Evolutionary conservation across 2,797 vertebrate genomes (phyloP), one percentile per base, ranked within the genome.

Genomic region (Falco cherrug): DNA sequence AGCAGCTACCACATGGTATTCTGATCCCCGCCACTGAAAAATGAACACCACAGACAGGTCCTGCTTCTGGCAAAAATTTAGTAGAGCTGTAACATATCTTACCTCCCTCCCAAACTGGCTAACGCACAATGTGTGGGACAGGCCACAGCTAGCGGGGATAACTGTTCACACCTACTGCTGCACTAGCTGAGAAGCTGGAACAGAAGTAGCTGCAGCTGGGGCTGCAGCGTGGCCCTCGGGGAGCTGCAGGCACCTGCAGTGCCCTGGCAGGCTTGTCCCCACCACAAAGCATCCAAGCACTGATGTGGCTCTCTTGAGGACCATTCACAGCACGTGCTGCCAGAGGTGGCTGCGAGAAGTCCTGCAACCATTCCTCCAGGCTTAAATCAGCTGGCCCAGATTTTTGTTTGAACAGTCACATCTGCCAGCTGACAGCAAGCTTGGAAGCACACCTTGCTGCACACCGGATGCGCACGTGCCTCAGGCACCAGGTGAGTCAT

Each of bases 271-370:
- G 31, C 18, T 41, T 5, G 8, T 45, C 60, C 9, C 2, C 8
- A 45, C n/a, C 53, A n/a, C 3, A 6, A 1, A 26, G 57, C 35
- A 41, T 28, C 28, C 65, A 17, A 35, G 43, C 1, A 5, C 41
- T 39, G 53, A 41, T 0, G 29, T 68, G 39, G 51, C 28, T 81
- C 47, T 91, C 6, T 4, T 6, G 39, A 77, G 50, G 31, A 47
- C 6, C 0, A 0, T 8, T 33, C 33, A 8, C 43, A 57, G 33
- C 80, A 41, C 0, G 1, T 76, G 71, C 53, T 80, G 37, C 90
- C 29, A 0, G 25, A 57, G 73, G 50, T 16, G 50, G 47, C 53
- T 75, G 17, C 5, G 22, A 70, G 41, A 77, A 81, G 37, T 25
- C 67, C 81, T 59, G 56, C 29, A 91, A 64, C 35, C 53, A 35